Evolutionary conservation across 1,140 invertebrate genomes (phyloP).

Genomic region (Onthophagus taurus): DNA sequence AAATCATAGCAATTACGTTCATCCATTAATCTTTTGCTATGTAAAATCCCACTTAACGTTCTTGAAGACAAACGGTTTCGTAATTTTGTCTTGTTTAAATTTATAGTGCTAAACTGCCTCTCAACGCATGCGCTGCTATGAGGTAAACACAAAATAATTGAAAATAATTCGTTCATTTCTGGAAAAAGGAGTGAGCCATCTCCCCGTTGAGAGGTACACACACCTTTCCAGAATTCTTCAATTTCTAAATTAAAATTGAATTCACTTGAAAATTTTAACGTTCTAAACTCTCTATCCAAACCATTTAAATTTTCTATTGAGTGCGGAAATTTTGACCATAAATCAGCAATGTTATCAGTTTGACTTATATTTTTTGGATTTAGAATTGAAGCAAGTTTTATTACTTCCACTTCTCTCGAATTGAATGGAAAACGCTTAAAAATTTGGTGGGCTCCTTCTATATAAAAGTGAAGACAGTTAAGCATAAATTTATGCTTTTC

Average conservation of each 20-base stretch:
- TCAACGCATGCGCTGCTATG: too few relatives aligned
- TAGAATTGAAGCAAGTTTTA: not conserved
- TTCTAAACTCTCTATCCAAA: constrained; percentile 4
- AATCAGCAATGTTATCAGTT: constrained; percentile 6
- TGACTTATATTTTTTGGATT: too few relatives aligned
- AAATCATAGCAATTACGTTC: constrained; percentile 7
- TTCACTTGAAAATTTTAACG: too few relatives aligned
- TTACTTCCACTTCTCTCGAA: constrained; percentile 2
- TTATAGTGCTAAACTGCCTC: constrained; percentile 11
- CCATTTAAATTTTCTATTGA: too few relatives aligned
- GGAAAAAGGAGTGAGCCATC: too few relatives aligned
- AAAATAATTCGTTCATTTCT: too few relatives aligned
- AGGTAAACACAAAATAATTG: too few relatives aligned
- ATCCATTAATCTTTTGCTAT: constrained; percentile 9
- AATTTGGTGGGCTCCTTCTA: constrained; percentile 10
- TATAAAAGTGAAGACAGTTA: constrained; percentile 12
- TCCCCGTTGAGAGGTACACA: too few relatives aligned
- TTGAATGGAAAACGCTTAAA: constrained; percentile 5
- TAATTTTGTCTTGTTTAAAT: constrained; percentile 12
- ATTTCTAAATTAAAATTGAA: too few relatives aligned
- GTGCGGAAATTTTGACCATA: constrained; percentile 8
- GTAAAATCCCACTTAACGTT: constrained; percentile 8
- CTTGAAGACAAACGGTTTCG: constrained; percentile 9
- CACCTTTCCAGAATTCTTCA: too few relatives aligned
- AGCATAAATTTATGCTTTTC: not conserved